These are phyloP conservation scores for Drosophila algonquin DNA, from an alignment of 2,888 invertebrate species.

Conservation along the genomic window DNA sequence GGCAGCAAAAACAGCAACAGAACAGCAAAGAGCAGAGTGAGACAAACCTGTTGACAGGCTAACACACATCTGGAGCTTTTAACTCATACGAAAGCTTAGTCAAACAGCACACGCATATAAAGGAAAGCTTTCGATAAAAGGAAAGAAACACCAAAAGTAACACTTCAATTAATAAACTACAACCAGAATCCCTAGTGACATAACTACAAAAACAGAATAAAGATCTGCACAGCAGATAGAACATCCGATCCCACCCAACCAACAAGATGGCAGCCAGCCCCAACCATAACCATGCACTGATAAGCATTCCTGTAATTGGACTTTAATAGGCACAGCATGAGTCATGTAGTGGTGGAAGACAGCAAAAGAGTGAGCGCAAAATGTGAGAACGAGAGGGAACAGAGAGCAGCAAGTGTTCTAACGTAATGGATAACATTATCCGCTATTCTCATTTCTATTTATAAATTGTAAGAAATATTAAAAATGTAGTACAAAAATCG, in stretches of 20 bases:
- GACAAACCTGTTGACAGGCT: slow-evolving; percentile 72
- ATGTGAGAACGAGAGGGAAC: slow-evolving; percentile 2
- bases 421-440: not conserved
- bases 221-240: not conserved
- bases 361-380: not conserved
- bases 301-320: slow-evolving; percentile 42
- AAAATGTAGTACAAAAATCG: not conserved
- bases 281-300: not conserved
- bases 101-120: slow-evolving; percentile 4
- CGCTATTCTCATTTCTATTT: slow-evolving; percentile 7
- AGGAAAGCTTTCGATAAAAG: not conserved
- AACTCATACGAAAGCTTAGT: slow-evolving; percentile 30
- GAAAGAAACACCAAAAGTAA: not conserved
- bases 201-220: not conserved
- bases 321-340: slow-evolving; percentile 1
- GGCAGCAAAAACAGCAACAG: slow-evolving; percentile 2
- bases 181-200: not conserved
- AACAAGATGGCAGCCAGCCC: too few species aligned
- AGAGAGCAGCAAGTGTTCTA: not conserved
- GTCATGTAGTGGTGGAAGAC: slow-evolving; percentile 10
- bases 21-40: slow-evolving; percentile 3
- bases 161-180: too few species aligned
- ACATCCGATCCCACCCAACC: not conserved
- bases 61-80: slow-evolving; percentile 44
- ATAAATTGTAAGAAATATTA: not conserved